Evolutionary conservation across 2,113 vertebrate genomes (phyloP).

Genomic region (Lophura nycthemera): DNA sequence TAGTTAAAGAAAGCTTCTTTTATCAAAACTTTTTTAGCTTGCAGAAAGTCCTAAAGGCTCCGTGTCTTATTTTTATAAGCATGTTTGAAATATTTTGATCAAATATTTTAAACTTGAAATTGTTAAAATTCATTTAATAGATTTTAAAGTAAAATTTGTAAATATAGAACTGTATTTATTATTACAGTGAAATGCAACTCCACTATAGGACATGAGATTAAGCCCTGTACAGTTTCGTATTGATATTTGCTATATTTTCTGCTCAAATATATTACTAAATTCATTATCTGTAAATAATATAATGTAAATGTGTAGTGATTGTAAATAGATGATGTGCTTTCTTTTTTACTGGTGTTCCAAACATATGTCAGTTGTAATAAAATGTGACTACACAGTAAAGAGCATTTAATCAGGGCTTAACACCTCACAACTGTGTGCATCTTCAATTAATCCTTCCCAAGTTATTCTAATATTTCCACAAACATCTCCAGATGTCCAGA

Average conservation of each 20-base stretch:
- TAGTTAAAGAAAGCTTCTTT: conserved; percentile 68
- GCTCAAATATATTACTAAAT: conserved; percentile 73
- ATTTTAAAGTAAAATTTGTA: conserved; percentile 84
- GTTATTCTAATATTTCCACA: background rate
- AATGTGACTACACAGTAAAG: conserved; percentile 73
- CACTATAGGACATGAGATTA: conserved; percentile 73
- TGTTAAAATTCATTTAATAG: conserved; percentile 79
- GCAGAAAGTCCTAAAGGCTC: conserved; percentile 66
- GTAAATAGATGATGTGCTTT: conserved; percentile 81
- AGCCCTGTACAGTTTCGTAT: conserved; percentile 79
- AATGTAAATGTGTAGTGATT: conserved; percentile 83
- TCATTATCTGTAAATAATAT: conserved; percentile 81
- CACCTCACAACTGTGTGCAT: background rate
- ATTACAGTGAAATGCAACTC: conserved; percentile 76
- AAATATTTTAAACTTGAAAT: conserved; percentile 82
- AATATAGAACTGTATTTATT: conserved; percentile 91
- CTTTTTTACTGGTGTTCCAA: conserved; percentile 80
- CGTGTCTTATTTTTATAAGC: conserved; percentile 84
- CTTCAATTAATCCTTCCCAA: conserved; percentile 3
- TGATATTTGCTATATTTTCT: conserved; percentile 74
- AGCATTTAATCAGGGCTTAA: conserved; percentile 43
- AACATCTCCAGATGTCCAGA: background rate
- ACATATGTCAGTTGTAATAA: conserved; percentile 83
- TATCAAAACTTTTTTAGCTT: conserved; percentile 65
- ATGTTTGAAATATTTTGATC: conserved; percentile 81